These are phyloP conservation scores for Thripadectes ignobilis DNA, from an alignment of 2,797 vertebrate species.

Conservation along the genomic window DNA sequence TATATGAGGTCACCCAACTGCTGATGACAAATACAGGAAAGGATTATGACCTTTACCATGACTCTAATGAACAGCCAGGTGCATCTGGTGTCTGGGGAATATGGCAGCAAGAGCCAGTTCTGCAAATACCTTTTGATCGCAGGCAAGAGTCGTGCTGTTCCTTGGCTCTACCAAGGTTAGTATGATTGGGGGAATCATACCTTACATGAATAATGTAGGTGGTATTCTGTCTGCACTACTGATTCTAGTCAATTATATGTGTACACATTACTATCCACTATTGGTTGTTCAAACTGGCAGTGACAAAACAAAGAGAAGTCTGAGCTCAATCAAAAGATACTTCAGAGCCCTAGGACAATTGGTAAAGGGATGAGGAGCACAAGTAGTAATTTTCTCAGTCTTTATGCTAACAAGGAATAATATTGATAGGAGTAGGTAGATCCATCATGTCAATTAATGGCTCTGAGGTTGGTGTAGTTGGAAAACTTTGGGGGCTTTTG, in stretches of 20 bases:
- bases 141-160: neutral
- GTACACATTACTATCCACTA: neutral
- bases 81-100: neutral
- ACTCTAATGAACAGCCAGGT: neutral
- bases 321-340: neutral
- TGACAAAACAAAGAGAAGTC: neutral
- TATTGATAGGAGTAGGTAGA: neutral
- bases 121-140: neutral
- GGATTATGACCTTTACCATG: fast-evolving
- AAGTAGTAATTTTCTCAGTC: neutral
- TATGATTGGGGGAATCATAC: neutral
- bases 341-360: no score
- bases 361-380: neutral
- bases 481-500: neutral
- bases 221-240: neutral
- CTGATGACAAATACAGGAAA: neutral
- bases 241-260: neutral
- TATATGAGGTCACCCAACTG: fast-evolving
- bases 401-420: neutral
- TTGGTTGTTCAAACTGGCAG: neutral
- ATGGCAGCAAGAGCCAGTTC: neutral
- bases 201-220: neutral
- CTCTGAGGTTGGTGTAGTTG: neutral
- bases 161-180: neutral
- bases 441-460: neutral